Base-by-base conservation (phyloP, 2,797 vertebrate species). In the Denticeps clupeoides region DNA sequence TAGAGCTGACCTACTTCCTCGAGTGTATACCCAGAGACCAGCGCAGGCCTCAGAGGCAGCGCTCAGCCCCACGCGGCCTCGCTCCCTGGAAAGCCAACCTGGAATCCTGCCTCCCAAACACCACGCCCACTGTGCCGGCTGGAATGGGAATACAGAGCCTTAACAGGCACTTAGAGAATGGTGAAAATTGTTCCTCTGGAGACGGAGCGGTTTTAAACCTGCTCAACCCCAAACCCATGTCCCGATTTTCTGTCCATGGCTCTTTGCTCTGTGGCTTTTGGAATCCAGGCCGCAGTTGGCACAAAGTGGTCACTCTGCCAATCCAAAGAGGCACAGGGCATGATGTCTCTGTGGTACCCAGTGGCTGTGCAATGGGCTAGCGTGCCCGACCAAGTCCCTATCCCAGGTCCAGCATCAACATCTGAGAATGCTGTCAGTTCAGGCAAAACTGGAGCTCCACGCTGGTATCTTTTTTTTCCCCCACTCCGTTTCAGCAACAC, bases 151-250 rank as follows among this genome's bases (percentile, higher is more conserved):
- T 67, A 75, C 72, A 76, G 70, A 67, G 71, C 26, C 15, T 72
- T 82, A 81, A 81, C 81, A 74, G 72, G 68, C 70, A 80, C 74
- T 81, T 78, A 75, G 65, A 70, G 62, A 54, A 71, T 64, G 66
- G 67, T 68, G 59, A 76, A 82, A 75, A 75, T 65, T 75, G 77
- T 78, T 71, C 70, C 76, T 76, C 71, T 63, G 60, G 73, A 80
- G 73, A 72, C 53, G 46, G 43, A 52, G 66, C 1, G 69, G 74
- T 74, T 60, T 78, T 71, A 68, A 65, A 65, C 64, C 61, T 12
- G 28, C 47, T 35, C 33, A 21, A 27, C 27, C n/a, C 23, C 27
- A n/a, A 41, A 19, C 12, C 52, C 16, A 16, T 45, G 21, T 29
- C 12, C 16, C n/a, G 22, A 45, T n/a, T 28, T 29, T 41, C 42